Percentiles rank a stretch among this genome's conserved stretches.
Conservation (phyloP, 2,888 invertebrate species). For the Pachydiplax longipennis region DNA sequence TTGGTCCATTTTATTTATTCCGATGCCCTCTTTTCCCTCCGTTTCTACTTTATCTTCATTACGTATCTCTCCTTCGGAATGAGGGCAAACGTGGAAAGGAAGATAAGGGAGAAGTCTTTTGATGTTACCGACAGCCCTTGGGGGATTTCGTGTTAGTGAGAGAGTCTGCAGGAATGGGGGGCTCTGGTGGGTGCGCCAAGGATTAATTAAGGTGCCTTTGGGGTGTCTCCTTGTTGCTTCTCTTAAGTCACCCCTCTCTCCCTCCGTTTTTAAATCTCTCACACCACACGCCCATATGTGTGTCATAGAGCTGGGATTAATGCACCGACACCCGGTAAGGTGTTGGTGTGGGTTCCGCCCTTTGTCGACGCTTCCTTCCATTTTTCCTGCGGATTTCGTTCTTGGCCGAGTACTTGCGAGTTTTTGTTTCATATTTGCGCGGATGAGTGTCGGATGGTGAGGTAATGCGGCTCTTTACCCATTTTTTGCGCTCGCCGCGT, state of each 20-base stretch:
- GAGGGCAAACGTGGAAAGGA: background rate
- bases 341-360: background rate
- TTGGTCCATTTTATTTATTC: background rate
- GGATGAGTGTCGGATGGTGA: background rate
- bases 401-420: background rate
- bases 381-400: background rate
- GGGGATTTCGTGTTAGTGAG: background rate
- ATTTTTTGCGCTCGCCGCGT: background rate
- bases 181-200: background rate
- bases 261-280: background rate
- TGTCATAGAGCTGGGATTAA: background rate
- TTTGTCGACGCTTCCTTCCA: background rate
- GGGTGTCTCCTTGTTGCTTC: background rate
- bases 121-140: background rate
- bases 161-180: background rate
- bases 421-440: background rate
- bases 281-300: background rate
- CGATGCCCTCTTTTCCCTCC: background rate
- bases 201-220: slow-evolving; percentile 16
- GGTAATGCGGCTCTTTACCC: background rate
- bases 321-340: background rate
- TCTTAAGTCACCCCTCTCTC: background rate
- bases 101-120: background rate
- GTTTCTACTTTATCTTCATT: background rate
- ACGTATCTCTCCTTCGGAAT: background rate